Conservation (phyloP, 1,140 invertebrate genomes). For the Acyrthosiphon pisum region DNA sequence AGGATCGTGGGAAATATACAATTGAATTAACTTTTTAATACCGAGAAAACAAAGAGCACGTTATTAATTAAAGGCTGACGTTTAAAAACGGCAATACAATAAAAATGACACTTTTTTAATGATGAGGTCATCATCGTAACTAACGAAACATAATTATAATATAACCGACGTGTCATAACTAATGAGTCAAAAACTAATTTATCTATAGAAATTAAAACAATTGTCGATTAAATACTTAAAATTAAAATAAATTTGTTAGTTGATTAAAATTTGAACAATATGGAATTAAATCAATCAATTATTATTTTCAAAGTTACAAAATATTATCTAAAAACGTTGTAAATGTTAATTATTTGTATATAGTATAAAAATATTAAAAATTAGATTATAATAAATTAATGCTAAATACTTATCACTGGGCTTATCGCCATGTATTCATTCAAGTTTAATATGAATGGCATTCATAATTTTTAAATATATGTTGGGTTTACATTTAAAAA, state of each 20-base stretch:
- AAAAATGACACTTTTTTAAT: neutral
- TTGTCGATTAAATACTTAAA: neutral
- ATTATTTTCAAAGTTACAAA: neutral
- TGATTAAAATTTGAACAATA: neutral
- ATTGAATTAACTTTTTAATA: neutral
- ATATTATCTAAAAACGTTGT: neutral
- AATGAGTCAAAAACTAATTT: neutral
- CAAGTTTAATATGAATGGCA: neutral
- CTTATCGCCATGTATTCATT: neutral
- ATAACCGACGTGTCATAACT: neutral
- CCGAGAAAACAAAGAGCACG: constrained; percentile 1
- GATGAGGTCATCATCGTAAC: constrained; percentile 29
- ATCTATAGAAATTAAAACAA: neutral
- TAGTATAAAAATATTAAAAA: neutral
- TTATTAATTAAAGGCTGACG: constrained; percentile 28
- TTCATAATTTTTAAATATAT: neutral
- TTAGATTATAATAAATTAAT: neutral
- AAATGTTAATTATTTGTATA: neutral
- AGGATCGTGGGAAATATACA: constrained; percentile 37
- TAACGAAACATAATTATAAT: neutral
- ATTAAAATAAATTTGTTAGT: neutral
- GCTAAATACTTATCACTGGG: neutral
- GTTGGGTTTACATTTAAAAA: neutral
- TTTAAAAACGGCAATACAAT: constrained; percentile 9
- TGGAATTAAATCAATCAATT: neutral